Evolutionary conservation across 2,113 vertebrate genomes (phyloP).

Genomic region (Osmerus eperlanus): DNA sequence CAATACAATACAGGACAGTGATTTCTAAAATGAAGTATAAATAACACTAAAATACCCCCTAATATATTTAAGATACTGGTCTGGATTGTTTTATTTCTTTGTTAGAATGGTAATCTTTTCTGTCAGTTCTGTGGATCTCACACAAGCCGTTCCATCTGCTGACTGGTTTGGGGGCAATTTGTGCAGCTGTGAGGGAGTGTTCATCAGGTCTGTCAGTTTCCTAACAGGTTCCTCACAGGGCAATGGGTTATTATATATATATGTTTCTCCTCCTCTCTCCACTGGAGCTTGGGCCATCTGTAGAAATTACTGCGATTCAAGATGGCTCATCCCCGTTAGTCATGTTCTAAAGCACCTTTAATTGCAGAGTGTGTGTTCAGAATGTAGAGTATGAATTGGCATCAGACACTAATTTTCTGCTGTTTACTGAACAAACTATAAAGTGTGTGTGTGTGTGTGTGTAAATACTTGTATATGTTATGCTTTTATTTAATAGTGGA

Average conservation of each 20-base stretch:
- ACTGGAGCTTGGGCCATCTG: neutral
- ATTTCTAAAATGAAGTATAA: no score
- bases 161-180: conserved; percentile 5
- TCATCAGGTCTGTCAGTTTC: conserved; percentile 14
- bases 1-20: no score
- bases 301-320: conserved; percentile 8
- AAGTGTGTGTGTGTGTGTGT: conserved; percentile 3
- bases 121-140: conserved; percentile 13
- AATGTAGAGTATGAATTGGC: no score
- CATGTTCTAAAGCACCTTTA: neutral
- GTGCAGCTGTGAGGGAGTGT: conserved; percentile 15
- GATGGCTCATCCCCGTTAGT: neutral
- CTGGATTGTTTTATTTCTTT: conserved; percentile 1
- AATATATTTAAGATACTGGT: neutral
- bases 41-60: no score
- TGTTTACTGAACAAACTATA: no score
- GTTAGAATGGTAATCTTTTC: conserved; percentile 13
- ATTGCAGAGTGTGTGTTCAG: neutral
- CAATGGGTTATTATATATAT: neutral
- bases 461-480: neutral
- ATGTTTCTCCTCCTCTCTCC: neutral
- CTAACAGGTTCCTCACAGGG: conserved; percentile 21
- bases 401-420: no score
- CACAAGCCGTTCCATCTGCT: conserved; percentile 10
- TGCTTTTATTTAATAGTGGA: no score